Percentiles rank a stretch among this genome's conserved stretches.
These are phyloP conservation scores for Orius laevigatus DNA, from an alignment of 1,140 invertebrate genomes.

Conservation along the genomic window DNA sequence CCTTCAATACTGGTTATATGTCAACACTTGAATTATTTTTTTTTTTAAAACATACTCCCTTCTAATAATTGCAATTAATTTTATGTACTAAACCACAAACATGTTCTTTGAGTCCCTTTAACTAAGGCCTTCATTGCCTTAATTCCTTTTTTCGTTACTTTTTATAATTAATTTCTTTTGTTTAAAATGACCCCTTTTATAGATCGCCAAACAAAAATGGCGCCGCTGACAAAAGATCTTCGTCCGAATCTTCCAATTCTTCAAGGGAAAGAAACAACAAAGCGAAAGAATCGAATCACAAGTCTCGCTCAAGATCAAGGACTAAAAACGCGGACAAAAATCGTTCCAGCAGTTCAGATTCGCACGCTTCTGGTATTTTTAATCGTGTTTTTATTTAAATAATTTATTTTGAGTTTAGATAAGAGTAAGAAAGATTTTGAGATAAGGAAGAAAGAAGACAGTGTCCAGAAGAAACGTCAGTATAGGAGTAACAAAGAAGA, in stretches of 20 bases:
- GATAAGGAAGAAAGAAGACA: slow-evolving; percentile 56
- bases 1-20: too few species aligned
- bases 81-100: too few species aligned
- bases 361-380: slow-evolving; percentile 17
- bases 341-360: slow-evolving; percentile 28
- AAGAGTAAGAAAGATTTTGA: slow-evolving; percentile 44
- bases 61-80: too few species aligned
- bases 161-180: too few species aligned
- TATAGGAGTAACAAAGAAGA: slow-evolving; percentile 71
- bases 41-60: too few species aligned
- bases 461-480: slow-evolving; percentile 64
- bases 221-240: slow-evolving; percentile 15
- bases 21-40: too few species aligned
- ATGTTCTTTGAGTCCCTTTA: too few species aligned
- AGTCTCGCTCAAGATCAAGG: slow-evolving; percentile 20
- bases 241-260: slow-evolving; percentile 17
- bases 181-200: slow-evolving; percentile 14
- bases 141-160: too few species aligned
- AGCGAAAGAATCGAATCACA: slow-evolving; percentile 9
- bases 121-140: too few species aligned
- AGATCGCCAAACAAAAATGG: slow-evolving; percentile 22
- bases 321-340: slow-evolving; percentile 21
- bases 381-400: neutral
- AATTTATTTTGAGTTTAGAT: slow-evolving; percentile 16
- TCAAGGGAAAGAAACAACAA: slow-evolving; percentile 13